Evolutionary conservation across 35 echinoderm and acorn worm species (phyloP).

Genomic region (Apostichopus japonicus): DNA sequence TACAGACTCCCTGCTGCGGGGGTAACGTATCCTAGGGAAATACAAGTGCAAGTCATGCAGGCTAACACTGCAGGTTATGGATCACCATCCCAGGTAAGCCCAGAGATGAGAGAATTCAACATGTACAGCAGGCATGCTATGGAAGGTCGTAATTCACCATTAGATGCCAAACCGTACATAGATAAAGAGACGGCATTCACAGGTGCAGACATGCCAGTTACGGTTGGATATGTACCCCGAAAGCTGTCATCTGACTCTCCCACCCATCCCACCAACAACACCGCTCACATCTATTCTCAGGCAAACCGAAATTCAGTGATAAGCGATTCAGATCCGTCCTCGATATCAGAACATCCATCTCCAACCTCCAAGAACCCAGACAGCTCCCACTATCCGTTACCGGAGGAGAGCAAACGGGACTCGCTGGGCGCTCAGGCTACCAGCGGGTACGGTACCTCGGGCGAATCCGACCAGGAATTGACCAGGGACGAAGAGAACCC

Average conservation of each 20-base stretch:
- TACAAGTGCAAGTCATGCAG: constrained; percentile 58
- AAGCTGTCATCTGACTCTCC: constrained; percentile 4
- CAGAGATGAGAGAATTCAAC: constrained; percentile 55
- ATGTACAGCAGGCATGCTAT: constrained; percentile 40
- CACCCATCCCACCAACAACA: neutral
- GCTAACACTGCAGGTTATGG: neutral
- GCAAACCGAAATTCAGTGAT: constrained; percentile 43
- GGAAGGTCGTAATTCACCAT: neutral
- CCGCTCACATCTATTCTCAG: neutral
- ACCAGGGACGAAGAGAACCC: constrained; percentile 9
- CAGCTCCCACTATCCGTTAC: constrained; percentile 5
- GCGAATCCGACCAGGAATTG: constrained; percentile 68
- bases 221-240: neutral
- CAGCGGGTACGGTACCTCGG: constrained; percentile 81
- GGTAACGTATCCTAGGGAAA: constrained; percentile 38
- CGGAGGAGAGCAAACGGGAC: constrained; percentile 42
- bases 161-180: neutral
- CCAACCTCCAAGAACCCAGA: constrained; percentile 32
- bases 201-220: neutral
- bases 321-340: constrained; percentile 63
- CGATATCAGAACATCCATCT: constrained; percentile 47
- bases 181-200: constrained; percentile 46
- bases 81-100: neutral
- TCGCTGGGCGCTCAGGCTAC: constrained; percentile 57
- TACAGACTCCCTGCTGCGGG: constrained; percentile 2